Base-by-base conservation (phyloP, 2,888 invertebrate species). In the Actias luna region DNA sequence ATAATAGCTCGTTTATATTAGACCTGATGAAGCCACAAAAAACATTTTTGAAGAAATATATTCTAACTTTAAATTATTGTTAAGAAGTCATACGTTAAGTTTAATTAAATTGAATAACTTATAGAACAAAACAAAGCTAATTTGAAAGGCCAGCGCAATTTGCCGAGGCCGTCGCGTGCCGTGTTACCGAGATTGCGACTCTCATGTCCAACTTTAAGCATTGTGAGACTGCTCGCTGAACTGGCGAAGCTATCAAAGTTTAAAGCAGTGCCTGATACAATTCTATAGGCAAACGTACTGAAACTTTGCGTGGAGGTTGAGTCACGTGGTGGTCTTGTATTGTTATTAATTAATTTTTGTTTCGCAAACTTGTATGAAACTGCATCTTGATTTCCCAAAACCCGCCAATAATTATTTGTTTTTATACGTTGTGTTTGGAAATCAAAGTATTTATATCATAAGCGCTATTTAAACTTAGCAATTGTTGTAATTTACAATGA, bases 231-330 rank as follows among this genome's bases (percentile, higher is more conserved):
- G 76, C 78, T 78, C 82, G 71, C 69, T 65, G 74, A 77, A 76
- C 79, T 70, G 71, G 79, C 74, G 76, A 83, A 83, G 82, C 83
- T 82, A 87, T 84, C 85, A 84, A 86, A 87, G 76, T 87, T 85
- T 83, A 79, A 82, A 85, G 83, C 80, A 73, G 74, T 76, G 78
- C 81, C 82, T 84, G 78, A 80, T 80, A 82, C 84, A 84, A 83
- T 78, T 76, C 79, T 79, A 72, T 74, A 81, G 79, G 82, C 79
- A 81, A 81, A 82, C 72, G 75, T 69, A 69, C 67, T 16, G 59
- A 61, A 79, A 82, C 75, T 81, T 80, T 55, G 29, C 10, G 29
- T 55, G 16, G 55, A 27, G 29, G 16, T 27, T 55, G 29, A 29
- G 16, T 55, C 55, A 55, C 27, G 29, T 29, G 55, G n/a, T 27